phyloP scores from a whole-genome alignment of 1,140 invertebrate species.

The Calephelis virginiensis region DNA sequence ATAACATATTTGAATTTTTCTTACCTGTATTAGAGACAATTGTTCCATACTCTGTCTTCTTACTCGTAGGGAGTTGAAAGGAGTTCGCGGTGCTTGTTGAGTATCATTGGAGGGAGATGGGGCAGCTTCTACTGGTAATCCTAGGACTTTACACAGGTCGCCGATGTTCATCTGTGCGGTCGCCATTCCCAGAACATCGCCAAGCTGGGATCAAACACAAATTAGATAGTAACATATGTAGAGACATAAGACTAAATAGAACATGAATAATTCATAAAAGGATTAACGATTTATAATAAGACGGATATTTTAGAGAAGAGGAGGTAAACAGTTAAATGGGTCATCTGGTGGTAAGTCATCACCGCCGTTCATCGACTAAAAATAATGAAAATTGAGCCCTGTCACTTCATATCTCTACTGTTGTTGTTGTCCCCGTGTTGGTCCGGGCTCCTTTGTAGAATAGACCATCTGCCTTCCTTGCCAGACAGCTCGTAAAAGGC shows the following conservation, averaged over 20 bases:
- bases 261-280: background rate
- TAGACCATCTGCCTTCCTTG: no score
- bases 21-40: constrained; percentile 94
- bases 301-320: no score
- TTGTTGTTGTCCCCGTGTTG: no score
- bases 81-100: constrained; percentile 45
- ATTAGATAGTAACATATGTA: background rate
- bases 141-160: constrained; percentile 91
- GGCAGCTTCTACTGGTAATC: constrained; percentile 81
- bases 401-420: no score
- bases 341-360: no score
- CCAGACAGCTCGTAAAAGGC: no score
- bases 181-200: constrained; percentile 93
- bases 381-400: no score
- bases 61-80: constrained; percentile 80
- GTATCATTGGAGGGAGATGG: constrained; percentile 45
- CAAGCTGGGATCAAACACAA: constrained; percentile 80
- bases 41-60: constrained; percentile 97
- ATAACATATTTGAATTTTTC: constrained; percentile 1
- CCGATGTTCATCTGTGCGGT: constrained; percentile 96
- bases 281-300: no score
- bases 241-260: constrained; percentile 4
- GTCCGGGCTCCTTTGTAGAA: no score
- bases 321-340: no score
- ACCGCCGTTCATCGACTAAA: no score